Base-by-base conservation (phyloP, 2,797 vertebrate species). In the Siniperca scherzeri region DNA sequence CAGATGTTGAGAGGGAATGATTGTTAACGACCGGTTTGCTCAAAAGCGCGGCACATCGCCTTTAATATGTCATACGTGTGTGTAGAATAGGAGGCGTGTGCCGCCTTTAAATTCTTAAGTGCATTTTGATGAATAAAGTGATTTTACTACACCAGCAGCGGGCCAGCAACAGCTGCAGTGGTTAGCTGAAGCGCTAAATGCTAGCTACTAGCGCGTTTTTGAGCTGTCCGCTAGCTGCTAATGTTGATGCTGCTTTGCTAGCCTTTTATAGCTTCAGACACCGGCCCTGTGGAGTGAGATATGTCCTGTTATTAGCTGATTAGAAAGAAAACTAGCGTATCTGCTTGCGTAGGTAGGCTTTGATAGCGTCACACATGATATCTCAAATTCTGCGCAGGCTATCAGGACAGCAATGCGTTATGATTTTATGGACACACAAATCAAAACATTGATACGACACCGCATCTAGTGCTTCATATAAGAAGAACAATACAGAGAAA, bases 1-100 rank as follows among this genome's bases (percentile, higher is more conserved):
- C 88, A 92, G 88, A 93, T 90, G 89, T 91, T 79, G 80, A 67
- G 78, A 69, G 72, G 74, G 14, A 9, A 53, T 33, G 71, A 25
- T 68, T 68, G 78, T 81, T 86, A 87, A 77, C 81, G 5, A 38
- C 65, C 52, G 25, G 60, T 14, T 40, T 50, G n/a, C 69, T 69
- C 33, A 48, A 7, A 8, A 38, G 16, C 22, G 7, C 19, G 8
- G 14, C 36, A 50, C 30, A 14, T 56, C 16, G 42, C 11, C 8
- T 50, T 6, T 13, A 38, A 4, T 16, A 2, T 7, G 6, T 3
- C 1, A 4, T 7, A n/a, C 5, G 7, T 52, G 0, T 42, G 8
- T 12, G 7, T n/a, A 1, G 11, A 52, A 1, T 5, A 0, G 0
- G 5, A 40, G 0, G 9, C 14, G 0, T 11, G 17, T 9, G 4